These are phyloP conservation scores for Paracyclopina nana DNA, from an alignment of 1,140 invertebrate genomes.

Conservation along the genomic window DNA sequence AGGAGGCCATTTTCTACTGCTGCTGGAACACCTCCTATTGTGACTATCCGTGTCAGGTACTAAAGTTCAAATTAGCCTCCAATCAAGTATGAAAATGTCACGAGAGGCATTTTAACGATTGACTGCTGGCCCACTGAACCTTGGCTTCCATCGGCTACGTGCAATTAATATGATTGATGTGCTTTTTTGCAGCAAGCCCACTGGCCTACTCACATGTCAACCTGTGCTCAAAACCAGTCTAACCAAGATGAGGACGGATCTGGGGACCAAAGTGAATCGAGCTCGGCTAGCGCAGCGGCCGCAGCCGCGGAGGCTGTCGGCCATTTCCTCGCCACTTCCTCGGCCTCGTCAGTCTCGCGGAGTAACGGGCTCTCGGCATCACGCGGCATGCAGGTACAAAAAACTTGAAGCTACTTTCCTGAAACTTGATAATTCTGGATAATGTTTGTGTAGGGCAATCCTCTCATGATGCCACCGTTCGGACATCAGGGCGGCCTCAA, in stretches of 20 bases:
- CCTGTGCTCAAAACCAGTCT: constrained; percentile 25
- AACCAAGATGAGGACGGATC: constrained; percentile 8
- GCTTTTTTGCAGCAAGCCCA: constrained; percentile 27
- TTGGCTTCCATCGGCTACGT: not conserved
- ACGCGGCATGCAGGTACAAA: not conserved
- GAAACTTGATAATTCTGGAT: not conserved
- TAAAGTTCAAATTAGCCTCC: not conserved
- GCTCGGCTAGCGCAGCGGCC: not conserved
- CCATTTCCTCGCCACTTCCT: constrained; percentile 17
- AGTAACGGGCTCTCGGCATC: not conserved
- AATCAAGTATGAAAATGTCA: not conserved
- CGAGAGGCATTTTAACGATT: not conserved
- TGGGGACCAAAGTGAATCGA: not conserved
- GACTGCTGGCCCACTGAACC: not conserved
- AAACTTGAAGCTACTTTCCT: not conserved
- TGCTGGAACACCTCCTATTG: constrained; percentile 91
- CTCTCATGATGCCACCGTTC: no score
- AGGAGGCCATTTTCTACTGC: constrained; percentile 72
- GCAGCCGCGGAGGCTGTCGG: constrained; percentile 13
- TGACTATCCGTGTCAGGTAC: constrained; percentile 52
- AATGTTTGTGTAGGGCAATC: no score
- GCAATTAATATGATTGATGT: not conserved
- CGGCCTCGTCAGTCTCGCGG: not conserved
- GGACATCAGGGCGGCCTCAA: no score
- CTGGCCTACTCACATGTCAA: constrained; percentile 33